Evolutionary conservation across 37 sponge, comb jelly and placozoan genomes (phyloP), one percentile per base, ranked within the genome.

Genomic region (Oscarella lobularis): DNA sequence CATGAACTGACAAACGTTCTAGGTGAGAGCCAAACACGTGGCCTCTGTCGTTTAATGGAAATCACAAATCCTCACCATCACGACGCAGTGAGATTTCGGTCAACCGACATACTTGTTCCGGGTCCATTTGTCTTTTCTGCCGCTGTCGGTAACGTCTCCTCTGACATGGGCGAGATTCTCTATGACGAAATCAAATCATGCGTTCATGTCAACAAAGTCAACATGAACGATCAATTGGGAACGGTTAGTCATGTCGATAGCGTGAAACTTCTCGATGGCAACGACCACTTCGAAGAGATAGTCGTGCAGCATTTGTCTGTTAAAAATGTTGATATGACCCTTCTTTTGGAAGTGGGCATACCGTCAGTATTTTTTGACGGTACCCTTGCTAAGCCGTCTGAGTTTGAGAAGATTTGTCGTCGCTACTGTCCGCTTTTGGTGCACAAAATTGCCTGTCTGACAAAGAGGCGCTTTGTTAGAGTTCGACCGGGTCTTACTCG

Each of bases 11-110:
- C 33, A 3, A 82, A 82, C 35, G 54, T 76, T 14, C 3, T 37
- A 32, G 73, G 72, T 14, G n/a, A 38, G 60, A 37, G 74, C 35
- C 78, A 82, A 33, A 68, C 36, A 6, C 40, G 73, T 37, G 55
- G 54, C 78, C 41, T 82, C 9, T 67, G 72, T 4, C 32, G 65
- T 68, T 65, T 82, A n/a, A 27, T 82, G 1, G 37, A 34, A 30
- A 70, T 82, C 9, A 39, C 39, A 1, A 82, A 82, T 39, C 83
- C 83, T 34, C 83, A 82, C 55, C 83, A 82, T 39, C 83, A 82
- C 60, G 77, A 77, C 36, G 54, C 3, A 31, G 77, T 67, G 3
- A 54, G 83, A 32, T 82, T 77, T 38, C 41, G 9, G 31, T 40
- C 32, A 37, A 77, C 77, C 0, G 83, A 82, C 41, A 67, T 82